phyloP scores from a whole-genome alignment of 2,888 invertebrate species.

The Polyommatus iphigenia region DNA sequence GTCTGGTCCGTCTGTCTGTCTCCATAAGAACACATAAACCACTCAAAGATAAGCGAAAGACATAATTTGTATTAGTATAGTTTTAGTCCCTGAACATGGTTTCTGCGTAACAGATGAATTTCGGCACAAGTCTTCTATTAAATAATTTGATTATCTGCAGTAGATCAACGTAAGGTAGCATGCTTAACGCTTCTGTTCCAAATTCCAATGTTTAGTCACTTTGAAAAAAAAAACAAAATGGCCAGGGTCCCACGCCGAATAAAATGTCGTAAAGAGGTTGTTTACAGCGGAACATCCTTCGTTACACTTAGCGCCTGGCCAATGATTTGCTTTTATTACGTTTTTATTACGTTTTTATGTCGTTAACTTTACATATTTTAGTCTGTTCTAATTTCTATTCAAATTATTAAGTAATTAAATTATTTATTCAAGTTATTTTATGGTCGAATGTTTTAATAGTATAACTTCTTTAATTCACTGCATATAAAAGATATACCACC shows the following conservation, averaged over 20 bases:
- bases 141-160: too few species aligned
- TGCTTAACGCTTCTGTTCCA: not conserved
- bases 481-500: too few species aligned
- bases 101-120: too few species aligned
- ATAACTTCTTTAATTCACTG: too few species aligned
- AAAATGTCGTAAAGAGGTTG: constrained; percentile 48
- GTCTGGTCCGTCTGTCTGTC: too few species aligned
- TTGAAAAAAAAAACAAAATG: constrained; percentile 47
- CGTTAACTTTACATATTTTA: not conserved
- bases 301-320: constrained; percentile 31
- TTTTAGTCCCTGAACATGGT: too few species aligned
- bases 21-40: too few species aligned
- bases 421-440: not conserved
- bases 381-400: not conserved
- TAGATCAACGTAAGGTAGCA: not conserved
- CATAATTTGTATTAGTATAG: too few species aligned
- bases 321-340: not conserved
- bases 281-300: constrained; percentile 49
- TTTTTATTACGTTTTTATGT: not conserved
- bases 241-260: constrained; percentile 58
- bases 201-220: not conserved
- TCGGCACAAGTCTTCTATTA: too few species aligned
- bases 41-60: too few species aligned
- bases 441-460: not conserved
- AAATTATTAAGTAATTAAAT: not conserved